phyloP scores from a whole-genome alignment of 2,888 invertebrate genomes.

The Ophion ventricosus region DNA sequence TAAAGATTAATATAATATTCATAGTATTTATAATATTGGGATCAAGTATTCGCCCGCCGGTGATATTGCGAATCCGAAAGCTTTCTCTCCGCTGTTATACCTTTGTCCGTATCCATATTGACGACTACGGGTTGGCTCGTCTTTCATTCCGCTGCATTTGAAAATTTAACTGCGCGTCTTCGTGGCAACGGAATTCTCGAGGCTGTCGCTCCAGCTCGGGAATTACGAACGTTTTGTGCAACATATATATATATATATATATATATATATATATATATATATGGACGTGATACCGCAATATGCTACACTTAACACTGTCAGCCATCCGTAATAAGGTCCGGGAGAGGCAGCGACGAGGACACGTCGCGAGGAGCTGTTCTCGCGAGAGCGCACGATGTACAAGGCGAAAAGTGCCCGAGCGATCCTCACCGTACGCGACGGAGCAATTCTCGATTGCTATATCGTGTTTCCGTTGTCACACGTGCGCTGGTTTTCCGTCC shows the following conservation, averaged over 20 bases:
- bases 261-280: slow-evolving; percentile 34
- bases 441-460: slow-evolving; percentile 22
- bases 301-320: slow-evolving; percentile 73
- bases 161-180: slow-evolving; percentile 42
- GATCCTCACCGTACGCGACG: slow-evolving; percentile 15
- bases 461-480: slow-evolving; percentile 41
- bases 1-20: not conserved
- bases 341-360: slow-evolving; percentile 61
- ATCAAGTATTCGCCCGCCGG: not conserved
- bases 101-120: slow-evolving; percentile 27
- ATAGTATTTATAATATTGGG: not conserved
- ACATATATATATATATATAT: slow-evolving; percentile 12
- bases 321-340: slow-evolving; percentile 73
- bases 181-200: slow-evolving; percentile 9
- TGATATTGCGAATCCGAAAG: no score
- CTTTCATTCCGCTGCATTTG: slow-evolving; percentile 36
- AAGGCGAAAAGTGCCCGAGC: slow-evolving; percentile 32
- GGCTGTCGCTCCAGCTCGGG: slow-evolving; percentile 5
- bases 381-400: slow-evolving; percentile 18
- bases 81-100: slow-evolving; percentile 1
- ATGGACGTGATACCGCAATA: slow-evolving; percentile 66
- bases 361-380: slow-evolving; percentile 41
- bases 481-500: slow-evolving; percentile 4
- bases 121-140: slow-evolving; percentile 7
- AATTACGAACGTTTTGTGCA: slow-evolving; percentile 39